Base-by-base conservation (phyloP, 2,888 invertebrate genomes). In the Kuschelorhynchus macadamiae region DNA sequence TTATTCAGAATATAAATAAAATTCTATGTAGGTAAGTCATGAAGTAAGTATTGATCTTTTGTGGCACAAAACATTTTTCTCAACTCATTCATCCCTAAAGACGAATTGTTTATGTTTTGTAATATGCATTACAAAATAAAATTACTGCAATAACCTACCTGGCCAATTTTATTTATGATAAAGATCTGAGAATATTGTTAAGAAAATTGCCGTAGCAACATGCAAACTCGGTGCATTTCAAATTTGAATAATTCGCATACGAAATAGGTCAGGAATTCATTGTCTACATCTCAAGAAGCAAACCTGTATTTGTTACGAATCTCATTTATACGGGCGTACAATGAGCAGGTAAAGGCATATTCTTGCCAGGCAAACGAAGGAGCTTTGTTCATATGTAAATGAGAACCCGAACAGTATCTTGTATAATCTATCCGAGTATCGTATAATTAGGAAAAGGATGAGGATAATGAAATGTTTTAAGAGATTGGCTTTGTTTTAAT, bases 301-400 rank as follows among this genome's bases (percentile, higher is more conserved):
- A 32, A 33, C 46, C 46, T 46, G 25, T 44, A 46, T 57, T 57
- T 44, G 46, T 57, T 20, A 20, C 18, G 46, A 57, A 57, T 57
- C 44, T 57, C 20, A 17, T 32, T 57, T 57, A 14, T 46, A 5
- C 46, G 44, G n/a, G 47, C 25, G 14, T 9, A 21, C 12, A 25
- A 12, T 47, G 25, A 12, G 12, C 47, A 21, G 8, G 12, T 47
- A 21, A 47, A 47, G 14, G 21, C 12, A 47, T n/a, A 47, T 20
- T 47, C n/a, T 12, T 46, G 33, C 32, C 56, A 44, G 20, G 33
- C 8, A 57, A 32, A 18, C 32, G 46, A 44, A n/a, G 30, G 2
- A 8, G 20, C 42, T 42, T 57, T 57, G 44, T 57, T 44, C 46
- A 18, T 33, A 57, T 57, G 56, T 18, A 57, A 57, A 57, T 57